These are phyloP conservation scores for Psittacus erithacus DNA, from an alignment of 2,113 vertebrate genomes.

Conservation along the genomic window DNA sequence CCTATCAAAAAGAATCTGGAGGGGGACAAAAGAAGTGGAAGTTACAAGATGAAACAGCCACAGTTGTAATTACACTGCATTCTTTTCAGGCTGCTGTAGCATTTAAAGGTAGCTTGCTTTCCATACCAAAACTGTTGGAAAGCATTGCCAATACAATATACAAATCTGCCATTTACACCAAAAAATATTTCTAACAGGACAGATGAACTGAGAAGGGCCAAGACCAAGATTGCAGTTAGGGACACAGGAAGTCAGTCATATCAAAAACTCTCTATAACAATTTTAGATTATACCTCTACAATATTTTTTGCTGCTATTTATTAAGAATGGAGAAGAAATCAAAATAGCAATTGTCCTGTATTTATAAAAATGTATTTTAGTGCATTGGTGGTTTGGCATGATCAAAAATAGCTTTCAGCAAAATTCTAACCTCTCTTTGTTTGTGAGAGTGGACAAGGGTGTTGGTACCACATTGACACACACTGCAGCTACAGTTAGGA, in stretches of 20 bases:
- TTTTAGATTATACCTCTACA: not conserved
- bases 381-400: not conserved
- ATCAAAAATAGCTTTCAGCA: not conserved
- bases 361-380: not conserved
- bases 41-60: not conserved
- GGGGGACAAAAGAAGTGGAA: not conserved
- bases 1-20: not conserved
- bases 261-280: not conserved
- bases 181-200: not conserved
- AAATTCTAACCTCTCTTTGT: not conserved
- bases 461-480: not conserved
- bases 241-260: not conserved
- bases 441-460: not conserved
- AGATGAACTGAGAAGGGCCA: not conserved
- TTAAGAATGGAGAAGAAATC: not conserved
- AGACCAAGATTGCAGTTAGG: not conserved
- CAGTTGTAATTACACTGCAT: not conserved
- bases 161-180: not conserved
- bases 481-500: not conserved
- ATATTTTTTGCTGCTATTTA: not conserved
- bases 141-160: not conserved
- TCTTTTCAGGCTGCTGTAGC: not conserved
- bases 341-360: not conserved
- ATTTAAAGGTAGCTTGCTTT: not conserved
- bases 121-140: not conserved